phyloP scores from a whole-genome alignment of 1,140 invertebrate species.

The Eurosta solidaginis region DNA sequence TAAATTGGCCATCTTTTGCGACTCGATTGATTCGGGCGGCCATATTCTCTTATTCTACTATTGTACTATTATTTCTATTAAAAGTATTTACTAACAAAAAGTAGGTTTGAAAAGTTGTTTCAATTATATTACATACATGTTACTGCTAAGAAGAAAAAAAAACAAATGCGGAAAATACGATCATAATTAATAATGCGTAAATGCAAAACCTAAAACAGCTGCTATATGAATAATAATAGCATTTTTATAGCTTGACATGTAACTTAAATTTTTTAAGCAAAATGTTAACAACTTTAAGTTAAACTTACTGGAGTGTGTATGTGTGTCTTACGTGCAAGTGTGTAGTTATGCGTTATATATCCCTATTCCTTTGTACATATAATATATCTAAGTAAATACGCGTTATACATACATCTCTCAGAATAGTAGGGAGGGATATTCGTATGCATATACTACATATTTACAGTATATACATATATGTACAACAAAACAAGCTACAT shows the following conservation, averaged over 20 bases:
- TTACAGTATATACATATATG: neutral
- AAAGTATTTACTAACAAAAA: neutral
- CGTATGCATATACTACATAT: too few relatives aligned
- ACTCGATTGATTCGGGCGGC: too few relatives aligned
- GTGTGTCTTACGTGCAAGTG: neutral
- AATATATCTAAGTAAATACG: neutral
- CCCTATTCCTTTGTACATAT: neutral
- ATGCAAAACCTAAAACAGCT: slow-evolving; percentile 23
- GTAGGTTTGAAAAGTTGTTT: neutral
- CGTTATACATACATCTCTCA: neutral
- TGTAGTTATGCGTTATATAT: neutral
- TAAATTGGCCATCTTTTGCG: too few relatives aligned
- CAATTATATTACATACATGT: neutral
- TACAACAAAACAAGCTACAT: neutral
- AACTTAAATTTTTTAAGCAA: neutral
- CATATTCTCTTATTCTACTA: too few relatives aligned
- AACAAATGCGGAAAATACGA: too few relatives aligned
- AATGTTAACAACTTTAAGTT: slow-evolving; percentile 23
- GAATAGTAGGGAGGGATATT: too few relatives aligned
- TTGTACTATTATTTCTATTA: too few relatives aligned
- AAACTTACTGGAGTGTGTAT: slow-evolving; percentile 27
- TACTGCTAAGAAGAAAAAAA: slow-evolving; percentile 2
- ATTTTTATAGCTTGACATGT: too few relatives aligned
- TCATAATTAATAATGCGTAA: too few relatives aligned
- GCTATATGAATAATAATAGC: neutral